A percentile compares a stretch with the other conserved stretches of the same genome.
Conservation (phyloP, 1,140 invertebrate species). For the Lucilia sericata region DNA sequence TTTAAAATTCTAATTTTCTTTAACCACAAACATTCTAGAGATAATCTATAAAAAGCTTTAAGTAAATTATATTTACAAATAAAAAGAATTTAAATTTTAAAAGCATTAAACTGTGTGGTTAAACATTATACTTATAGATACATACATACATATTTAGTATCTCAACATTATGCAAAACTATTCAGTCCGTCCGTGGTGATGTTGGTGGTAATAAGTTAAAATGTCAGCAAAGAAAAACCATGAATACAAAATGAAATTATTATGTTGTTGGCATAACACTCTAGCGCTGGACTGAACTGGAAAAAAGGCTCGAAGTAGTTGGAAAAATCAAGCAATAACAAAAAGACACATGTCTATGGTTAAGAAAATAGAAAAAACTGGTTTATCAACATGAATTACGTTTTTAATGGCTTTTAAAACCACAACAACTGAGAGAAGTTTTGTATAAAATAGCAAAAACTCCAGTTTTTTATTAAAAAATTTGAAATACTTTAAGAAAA, state of each 20-base stretch:
- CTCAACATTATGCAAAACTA: background rate
- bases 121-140: too few species aligned
- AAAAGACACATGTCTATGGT: background rate
- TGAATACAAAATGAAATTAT: background rate
- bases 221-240: background rate
- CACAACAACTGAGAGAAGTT: background rate
- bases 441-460: background rate
- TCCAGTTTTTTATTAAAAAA: background rate
- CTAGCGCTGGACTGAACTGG: background rate
- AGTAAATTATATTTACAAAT: too few species aligned
- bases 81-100: too few species aligned
- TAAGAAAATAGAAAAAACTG: slow-evolving; percentile 1
- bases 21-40: too few species aligned
- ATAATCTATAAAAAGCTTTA: too few species aligned
- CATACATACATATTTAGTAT: too few species aligned
- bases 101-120: too few species aligned
- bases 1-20: too few species aligned
- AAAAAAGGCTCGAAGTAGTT: background rate
- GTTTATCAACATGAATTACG: background rate
- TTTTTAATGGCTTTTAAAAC: background rate
- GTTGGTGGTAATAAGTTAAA: background rate
- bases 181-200: background rate
- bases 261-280: background rate
- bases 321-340: background rate
- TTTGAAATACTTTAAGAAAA: too few species aligned